Conservation (phyloP, 2,888 invertebrate species). For the Exephanes ischioxanthus region DNA sequence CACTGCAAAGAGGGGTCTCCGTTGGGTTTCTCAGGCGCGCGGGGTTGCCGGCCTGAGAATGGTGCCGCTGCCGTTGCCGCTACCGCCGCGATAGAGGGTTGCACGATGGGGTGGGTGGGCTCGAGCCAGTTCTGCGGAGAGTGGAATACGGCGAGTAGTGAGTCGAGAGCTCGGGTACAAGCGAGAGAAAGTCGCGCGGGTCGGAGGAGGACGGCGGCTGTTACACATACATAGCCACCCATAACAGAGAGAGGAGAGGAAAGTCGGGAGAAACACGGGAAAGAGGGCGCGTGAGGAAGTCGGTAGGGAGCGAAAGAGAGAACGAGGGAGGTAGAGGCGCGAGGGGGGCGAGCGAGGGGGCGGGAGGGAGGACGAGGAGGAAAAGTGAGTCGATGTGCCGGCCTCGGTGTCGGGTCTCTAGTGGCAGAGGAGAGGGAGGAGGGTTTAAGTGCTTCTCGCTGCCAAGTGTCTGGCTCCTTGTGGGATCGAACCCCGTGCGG, state of each 20-base stretch:
- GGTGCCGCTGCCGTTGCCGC: slow-evolving; percentile 62
- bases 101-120: slow-evolving; percentile 58
- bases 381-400: slow-evolving; percentile 49
- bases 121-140: slow-evolving; percentile 47
- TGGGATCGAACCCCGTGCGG: slow-evolving; percentile 81
- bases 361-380: slow-evolving; percentile 60
- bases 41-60: slow-evolving; percentile 69
- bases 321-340: not conserved
- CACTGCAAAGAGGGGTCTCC: slow-evolving; percentile 12
- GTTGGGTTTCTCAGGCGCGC: slow-evolving; percentile 32
- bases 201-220: slow-evolving; percentile 32
- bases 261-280: slow-evolving; percentile 56
- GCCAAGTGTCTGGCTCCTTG: slow-evolving; percentile 84
- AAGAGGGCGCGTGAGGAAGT: slow-evolving; percentile 47
- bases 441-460: slow-evolving; percentile 81
- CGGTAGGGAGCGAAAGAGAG: slow-evolving; percentile 59
- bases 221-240: not conserved
- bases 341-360: slow-evolving; percentile 51
- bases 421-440: slow-evolving; percentile 49
- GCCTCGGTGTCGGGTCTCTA: slow-evolving; percentile 2
- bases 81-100: slow-evolving; percentile 55
- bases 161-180: slow-evolving; percentile 61
- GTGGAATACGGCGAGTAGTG: slow-evolving; percentile 65
- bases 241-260: slow-evolving; percentile 35
- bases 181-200: slow-evolving; percentile 58